These are phyloP conservation scores for Lumbricus terrestris DNA, from an alignment of 2,888 invertebrate species.

Conservation along the genomic window DNA sequence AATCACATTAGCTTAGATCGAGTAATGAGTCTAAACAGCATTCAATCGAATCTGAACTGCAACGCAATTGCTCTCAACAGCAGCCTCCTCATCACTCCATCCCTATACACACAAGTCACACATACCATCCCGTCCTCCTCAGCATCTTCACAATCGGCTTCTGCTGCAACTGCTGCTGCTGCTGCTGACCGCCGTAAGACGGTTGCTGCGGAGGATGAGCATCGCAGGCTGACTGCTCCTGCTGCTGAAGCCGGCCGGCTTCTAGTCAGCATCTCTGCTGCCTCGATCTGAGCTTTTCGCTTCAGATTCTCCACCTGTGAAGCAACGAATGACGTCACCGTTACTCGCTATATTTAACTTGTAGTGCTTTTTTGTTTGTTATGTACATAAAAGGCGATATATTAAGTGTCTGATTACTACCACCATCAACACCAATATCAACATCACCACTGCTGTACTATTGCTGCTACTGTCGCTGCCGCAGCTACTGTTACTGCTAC, in stretches of 20 bases:
- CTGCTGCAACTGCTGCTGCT: slow-evolving; percentile 54
- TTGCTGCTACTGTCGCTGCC: too few species aligned
- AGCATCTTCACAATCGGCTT: slow-evolving; percentile 29
- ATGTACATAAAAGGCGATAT: too few species aligned
- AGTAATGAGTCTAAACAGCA: neutral
- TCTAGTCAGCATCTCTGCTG: slow-evolving; percentile 96
- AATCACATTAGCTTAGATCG: neutral
- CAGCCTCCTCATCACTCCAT: too few species aligned
- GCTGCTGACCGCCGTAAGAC: slow-evolving; percentile 55
- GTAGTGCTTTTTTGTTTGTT: neutral
- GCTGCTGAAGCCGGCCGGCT: slow-evolving; percentile 48
- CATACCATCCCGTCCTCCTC: neutral
- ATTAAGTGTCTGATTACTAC: too few species aligned
- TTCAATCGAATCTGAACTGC: neutral
- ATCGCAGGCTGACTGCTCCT: slow-evolving; percentile 37
- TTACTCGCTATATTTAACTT: neutral
- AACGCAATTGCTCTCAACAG: neutral
- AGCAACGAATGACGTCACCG: neutral
- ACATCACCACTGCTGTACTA: too few species aligned
- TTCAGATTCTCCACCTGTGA: slow-evolving; percentile 92
- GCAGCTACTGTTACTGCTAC: too few species aligned
- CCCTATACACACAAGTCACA: too few species aligned
- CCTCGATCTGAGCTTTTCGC: slow-evolving; percentile 93
- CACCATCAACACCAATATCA: too few species aligned
- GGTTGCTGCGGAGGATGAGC: slow-evolving; percentile 46